Base-by-base conservation (phyloP, 2,888 invertebrate species). In the Amphimallon solstitiale region DNA sequence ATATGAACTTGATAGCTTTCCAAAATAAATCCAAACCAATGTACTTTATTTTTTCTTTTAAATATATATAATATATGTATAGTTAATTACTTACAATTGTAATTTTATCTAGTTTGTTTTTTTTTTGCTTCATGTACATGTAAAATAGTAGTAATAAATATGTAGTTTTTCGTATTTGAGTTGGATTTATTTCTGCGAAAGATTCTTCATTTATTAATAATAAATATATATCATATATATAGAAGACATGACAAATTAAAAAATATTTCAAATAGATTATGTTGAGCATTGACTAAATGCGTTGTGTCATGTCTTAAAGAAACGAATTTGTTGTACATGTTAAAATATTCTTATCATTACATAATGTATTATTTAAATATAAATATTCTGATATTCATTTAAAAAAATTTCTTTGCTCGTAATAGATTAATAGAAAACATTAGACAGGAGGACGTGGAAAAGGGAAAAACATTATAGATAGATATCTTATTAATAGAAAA, bases 1-100 rank as follows among this genome's bases (percentile, higher is more conserved):
- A 80, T 81, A 81, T 81, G 81, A 82, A 81, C 78, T 81, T 78
- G 79, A 79, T 80, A 80, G 79, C 76, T 70, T 76, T 74, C 76
- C 75, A 70, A 77, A 79, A 80, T 78, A 80, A 80, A 81, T 79
- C 77, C 79, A 79, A 80, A 75, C 72, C 78, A 77, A 78, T 56
- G 51, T 54, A 37, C 17, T 45, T 54, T 54, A 54, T 21, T 54
- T 29, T 43, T 23, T 29, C 34, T 19, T 43, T 34, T 59, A 59
- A 59, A 34, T 49, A 45, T 65, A 65, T 59, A 60, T 60, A 35
- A 35, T 63, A 54, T 65, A 35, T 21, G 21, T 60, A 49, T 59
- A 59, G 43, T 63, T 61, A 66, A 61, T 56, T 65, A 65, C 60
- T 65, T 65, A 65, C 51, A 66, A 64, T 48, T 63, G 29, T 65